Percentiles rank a stretch among this genome's conserved stretches.
Conservation (phyloP, 2,113 vertebrate genomes). For the Irena cyanogastra region DNA sequence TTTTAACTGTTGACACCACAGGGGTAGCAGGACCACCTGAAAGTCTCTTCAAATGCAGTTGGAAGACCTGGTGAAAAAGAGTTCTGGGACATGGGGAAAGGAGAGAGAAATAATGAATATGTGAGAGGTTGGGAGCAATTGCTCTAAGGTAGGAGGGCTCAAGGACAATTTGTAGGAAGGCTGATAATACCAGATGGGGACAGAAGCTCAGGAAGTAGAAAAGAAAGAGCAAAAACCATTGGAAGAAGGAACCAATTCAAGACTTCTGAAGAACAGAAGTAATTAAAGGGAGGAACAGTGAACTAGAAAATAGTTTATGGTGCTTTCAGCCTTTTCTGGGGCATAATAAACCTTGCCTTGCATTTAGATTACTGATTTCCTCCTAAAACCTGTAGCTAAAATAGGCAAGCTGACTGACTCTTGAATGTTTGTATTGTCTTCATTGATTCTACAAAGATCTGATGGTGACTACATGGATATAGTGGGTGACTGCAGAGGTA, state of each 20-base stretch:
- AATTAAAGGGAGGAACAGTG: background rate
- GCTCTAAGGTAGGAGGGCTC: background rate
- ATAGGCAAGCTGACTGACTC: background rate
- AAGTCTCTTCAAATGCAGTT: background rate
- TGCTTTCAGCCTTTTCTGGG: background rate
- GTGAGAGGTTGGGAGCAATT: rapidly evolving
- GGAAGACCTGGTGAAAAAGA: background rate
- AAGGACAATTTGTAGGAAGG: background rate
- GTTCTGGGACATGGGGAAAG: background rate
- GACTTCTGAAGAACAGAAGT: background rate
- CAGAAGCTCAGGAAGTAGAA: background rate
- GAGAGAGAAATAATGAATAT: background rate
- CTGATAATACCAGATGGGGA: background rate
- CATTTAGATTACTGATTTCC: background rate
- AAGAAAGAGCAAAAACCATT: background rate
- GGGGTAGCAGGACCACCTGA: background rate
- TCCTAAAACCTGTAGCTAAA: background rate
- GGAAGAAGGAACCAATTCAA: background rate
- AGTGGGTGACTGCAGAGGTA: background rate
- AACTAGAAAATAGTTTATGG: background rate
- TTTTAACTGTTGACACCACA: background rate
- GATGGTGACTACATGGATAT: rapidly evolving
- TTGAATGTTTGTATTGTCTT: background rate
- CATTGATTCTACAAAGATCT: background rate
- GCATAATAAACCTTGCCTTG: background rate